phyloP scores from a whole-genome alignment of 2,113 vertebrate genomes.

The Sorex fumeus region DNA sequence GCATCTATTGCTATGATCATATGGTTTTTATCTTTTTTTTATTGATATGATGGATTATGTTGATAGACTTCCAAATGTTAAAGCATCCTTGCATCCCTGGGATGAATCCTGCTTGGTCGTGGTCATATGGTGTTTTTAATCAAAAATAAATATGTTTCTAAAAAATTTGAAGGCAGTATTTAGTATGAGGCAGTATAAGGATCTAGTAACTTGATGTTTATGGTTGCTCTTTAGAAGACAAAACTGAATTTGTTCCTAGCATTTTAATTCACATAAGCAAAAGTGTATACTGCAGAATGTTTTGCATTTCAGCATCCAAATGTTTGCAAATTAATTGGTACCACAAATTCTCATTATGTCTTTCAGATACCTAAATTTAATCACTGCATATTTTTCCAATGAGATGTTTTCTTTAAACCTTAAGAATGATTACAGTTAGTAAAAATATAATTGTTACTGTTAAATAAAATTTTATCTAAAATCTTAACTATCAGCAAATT shows the following conservation, averaged over 20 bases:
- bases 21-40: too few relatives aligned
- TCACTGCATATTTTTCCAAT: conserved; percentile 42
- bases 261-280: background rate
- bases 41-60: too few relatives aligned
- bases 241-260: conserved; percentile 20
- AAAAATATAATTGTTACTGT: conserved; percentile 63
- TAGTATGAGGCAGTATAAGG: background rate
- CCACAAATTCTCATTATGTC: background rate
- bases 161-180: conserved; percentile 43
- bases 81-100: too few relatives aligned
- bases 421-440: background rate
- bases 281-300: background rate
- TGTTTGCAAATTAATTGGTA: conserved; percentile 49
- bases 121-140: too few relatives aligned
- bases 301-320: background rate
- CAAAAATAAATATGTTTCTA: too few relatives aligned
- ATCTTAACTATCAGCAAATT: conserved; percentile 87
- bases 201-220: conserved; percentile 39
- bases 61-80: too few relatives aligned
- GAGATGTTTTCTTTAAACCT: conserved; percentile 44
- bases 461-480: conserved; percentile 78
- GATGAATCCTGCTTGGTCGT: too few relatives aligned
- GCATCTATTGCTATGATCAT: too few relatives aligned
- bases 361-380: conserved; percentile 45
- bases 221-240: conserved; percentile 22